These are phyloP conservation scores for Callinectes sapidus DNA, from an alignment of 2,888 invertebrate species.

Conservation along the genomic window DNA sequence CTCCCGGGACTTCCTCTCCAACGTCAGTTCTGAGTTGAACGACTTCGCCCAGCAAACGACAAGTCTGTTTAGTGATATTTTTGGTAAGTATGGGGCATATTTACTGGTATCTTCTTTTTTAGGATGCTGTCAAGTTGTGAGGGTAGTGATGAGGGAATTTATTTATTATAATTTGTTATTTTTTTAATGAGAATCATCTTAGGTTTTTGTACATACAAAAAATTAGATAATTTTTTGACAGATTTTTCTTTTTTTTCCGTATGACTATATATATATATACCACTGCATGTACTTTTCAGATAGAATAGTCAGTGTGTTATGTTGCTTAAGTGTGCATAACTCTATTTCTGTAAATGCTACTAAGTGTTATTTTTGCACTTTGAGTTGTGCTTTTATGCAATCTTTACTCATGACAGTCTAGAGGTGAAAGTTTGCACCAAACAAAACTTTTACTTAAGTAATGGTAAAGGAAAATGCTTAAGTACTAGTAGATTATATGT, in stretches of 20 bases:
- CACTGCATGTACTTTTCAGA: not conserved
- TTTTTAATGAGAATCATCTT: not conserved
- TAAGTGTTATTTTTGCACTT: slow-evolving; percentile 21
- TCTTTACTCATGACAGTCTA: not conserved
- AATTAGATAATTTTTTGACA: not conserved
- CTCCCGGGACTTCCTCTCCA: slow-evolving; percentile 86
- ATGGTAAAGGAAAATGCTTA: not conserved
- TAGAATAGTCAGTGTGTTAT: slow-evolving; percentile 17
- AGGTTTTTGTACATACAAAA: slow-evolving; percentile 11
- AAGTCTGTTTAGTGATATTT: slow-evolving; percentile 95
- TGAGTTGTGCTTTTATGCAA: slow-evolving; percentile 16
- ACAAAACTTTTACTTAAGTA: not conserved
- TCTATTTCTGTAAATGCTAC: slow-evolving; percentile 17
- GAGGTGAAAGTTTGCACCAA: slow-evolving; percentile 4
- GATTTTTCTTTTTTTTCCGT: not conserved
- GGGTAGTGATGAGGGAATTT: not conserved
- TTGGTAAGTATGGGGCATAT: slow-evolving; percentile 81
- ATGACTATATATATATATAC: slow-evolving; percentile 14
- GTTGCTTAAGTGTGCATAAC: slow-evolving; percentile 13
- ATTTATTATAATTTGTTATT: not conserved
- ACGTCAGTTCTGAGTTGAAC: slow-evolving; percentile 93
- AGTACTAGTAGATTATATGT: not conserved
- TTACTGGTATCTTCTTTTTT: not conserved
- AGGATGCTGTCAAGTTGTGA: not conserved
- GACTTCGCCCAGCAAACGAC: slow-evolving; percentile 94